phyloP scores from a whole-genome alignment of 2,888 invertebrate genomes.

The Candidula unifasciata region DNA sequence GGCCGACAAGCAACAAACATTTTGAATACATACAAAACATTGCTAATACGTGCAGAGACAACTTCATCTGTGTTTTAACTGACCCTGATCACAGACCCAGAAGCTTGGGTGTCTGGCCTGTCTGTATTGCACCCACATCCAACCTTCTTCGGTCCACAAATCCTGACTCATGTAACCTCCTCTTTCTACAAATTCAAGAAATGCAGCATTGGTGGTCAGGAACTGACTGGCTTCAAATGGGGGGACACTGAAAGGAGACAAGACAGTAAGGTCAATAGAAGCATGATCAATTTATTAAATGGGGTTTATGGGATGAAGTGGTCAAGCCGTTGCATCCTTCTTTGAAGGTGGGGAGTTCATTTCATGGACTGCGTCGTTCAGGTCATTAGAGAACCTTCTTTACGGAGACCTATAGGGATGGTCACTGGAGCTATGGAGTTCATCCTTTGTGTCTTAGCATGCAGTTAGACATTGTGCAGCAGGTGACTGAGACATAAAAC shows the following conservation, averaged over 20 bases:
- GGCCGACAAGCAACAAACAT: too few species aligned
- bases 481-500: too few species aligned
- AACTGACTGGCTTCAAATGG: constrained; percentile 73
- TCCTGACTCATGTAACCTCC: constrained; percentile 70
- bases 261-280: not conserved
- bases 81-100: constrained; percentile 74
- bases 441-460: too few species aligned
- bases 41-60: not conserved
- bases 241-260: constrained; percentile 65
- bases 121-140: constrained; percentile 72
- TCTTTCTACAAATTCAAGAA: constrained; percentile 71
- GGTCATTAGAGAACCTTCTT: too few species aligned
- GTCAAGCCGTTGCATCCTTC: too few species aligned
- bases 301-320: too few species aligned
- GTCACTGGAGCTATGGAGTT: too few species aligned
- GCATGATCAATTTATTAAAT: not conserved
- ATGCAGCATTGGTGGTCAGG: constrained; percentile 73
- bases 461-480: too few species aligned
- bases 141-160: constrained; percentile 75
- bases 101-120: constrained; percentile 74
- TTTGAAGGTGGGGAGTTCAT: too few species aligned
- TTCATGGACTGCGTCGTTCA: too few species aligned
- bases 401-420: too few species aligned
- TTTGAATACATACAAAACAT: too few species aligned
- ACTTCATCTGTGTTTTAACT: not conserved